Conservation (phyloP, 2,113 vertebrate genomes). For the Murina feae region DNA sequence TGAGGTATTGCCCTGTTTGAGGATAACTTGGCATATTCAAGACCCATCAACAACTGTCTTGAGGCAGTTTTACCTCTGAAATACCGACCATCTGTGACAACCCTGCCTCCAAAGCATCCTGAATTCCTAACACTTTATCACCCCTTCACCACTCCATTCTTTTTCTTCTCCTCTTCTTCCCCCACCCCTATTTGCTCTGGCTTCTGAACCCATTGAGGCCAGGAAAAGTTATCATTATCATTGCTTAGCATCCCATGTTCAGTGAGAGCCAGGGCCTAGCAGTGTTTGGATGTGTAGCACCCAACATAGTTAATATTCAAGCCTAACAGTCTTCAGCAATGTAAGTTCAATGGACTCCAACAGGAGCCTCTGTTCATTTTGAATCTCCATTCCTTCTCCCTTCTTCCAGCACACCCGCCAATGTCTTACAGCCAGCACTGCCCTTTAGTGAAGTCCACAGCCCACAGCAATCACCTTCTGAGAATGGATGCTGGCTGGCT, state of each 20-base stretch:
- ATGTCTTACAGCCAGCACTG: background rate
- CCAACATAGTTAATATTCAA: background rate
- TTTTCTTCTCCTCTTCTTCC: background rate
- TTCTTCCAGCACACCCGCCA: background rate
- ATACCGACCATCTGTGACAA: background rate
- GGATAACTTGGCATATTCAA: background rate
- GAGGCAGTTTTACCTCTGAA: background rate
- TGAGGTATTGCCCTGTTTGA: background rate
- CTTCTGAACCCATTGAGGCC: background rate
- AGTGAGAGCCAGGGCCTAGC: background rate
- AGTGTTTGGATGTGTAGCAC: background rate
- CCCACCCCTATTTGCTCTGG: background rate
- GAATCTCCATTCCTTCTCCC: background rate
- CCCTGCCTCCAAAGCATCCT: background rate
- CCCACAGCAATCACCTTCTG: background rate
- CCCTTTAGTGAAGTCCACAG: background rate
- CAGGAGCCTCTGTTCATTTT: background rate
- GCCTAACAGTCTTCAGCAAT: background rate
- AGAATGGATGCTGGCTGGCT: background rate
- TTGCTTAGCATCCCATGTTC: background rate
- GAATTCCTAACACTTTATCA: background rate
- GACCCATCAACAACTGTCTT: background rate
- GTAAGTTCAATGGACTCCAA: background rate
- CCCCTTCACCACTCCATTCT: background rate
- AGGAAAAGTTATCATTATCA: background rate